Percentiles rank a stretch among this genome's conserved stretches.
Conservation (phyloP, 2,888 invertebrate species). For the Chaetogeoica ovagalla region DNA sequence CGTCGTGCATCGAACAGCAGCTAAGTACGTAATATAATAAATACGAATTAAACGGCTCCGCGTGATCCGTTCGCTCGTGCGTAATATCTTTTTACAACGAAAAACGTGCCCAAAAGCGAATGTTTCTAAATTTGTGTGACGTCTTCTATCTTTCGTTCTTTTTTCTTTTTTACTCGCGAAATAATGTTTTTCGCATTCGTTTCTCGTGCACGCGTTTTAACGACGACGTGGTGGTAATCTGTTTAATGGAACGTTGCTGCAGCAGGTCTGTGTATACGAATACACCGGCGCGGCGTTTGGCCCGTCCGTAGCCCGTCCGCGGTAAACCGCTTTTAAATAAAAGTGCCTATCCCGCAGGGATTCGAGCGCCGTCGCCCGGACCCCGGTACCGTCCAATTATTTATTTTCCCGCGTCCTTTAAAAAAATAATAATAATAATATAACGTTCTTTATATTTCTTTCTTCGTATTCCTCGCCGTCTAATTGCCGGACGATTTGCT, state of each 20-base stretch:
- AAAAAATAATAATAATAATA: not conserved
- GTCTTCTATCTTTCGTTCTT: too few relatives aligned
- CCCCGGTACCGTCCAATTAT: slow-evolving; percentile 47
- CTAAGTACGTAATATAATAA: too few relatives aligned
- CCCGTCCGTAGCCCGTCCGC: not conserved
- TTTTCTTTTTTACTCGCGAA: too few relatives aligned
- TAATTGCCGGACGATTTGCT: slow-evolving; percentile 48
- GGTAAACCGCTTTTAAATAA: slow-evolving; percentile 43
- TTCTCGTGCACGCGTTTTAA: not conserved
- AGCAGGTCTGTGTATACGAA: too few relatives aligned
- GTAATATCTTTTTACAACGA: too few relatives aligned
- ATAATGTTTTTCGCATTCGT: too few relatives aligned
- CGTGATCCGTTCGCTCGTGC: too few relatives aligned
- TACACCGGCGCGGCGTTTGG: too few relatives aligned
- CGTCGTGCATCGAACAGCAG: too few relatives aligned
- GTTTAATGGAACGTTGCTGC: slow-evolving; percentile 19
- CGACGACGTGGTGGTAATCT: slow-evolving; percentile 28
- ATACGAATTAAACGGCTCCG: too few relatives aligned
- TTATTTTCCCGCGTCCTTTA: slow-evolving; percentile 20
- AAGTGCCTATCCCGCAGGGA: slow-evolving; percentile 5
- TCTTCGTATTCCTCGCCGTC: not conserved
- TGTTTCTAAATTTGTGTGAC: too few relatives aligned
- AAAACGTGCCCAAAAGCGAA: too few relatives aligned
- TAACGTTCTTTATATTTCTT: slow-evolving; percentile 17
- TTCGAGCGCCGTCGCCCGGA: not conserved